A percentile compares a stretch with the other conserved stretches of the same genome.
These are phyloP conservation scores for Centruroides sculpturatus DNA, from an alignment of 1,140 invertebrate genomes.

Conservation along the genomic window DNA sequence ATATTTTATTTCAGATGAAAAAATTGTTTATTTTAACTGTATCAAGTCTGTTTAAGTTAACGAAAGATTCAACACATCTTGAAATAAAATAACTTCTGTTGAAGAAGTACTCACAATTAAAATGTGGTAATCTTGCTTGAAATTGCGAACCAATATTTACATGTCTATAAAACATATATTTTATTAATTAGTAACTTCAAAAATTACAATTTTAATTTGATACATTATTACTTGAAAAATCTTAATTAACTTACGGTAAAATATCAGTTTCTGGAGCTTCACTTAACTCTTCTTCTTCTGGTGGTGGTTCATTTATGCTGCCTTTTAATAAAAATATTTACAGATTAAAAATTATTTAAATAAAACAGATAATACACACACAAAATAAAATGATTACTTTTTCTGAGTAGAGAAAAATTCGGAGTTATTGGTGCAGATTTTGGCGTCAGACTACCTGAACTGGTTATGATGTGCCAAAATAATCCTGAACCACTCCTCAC, in stretches of 20 bases:
- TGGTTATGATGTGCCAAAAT: constrained; percentile 43
- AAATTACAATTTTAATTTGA: too few species aligned
- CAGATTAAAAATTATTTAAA: too few species aligned
- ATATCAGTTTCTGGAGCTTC: constrained; percentile 34
- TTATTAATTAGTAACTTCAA: background rate
- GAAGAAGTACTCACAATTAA: constrained; percentile 24
- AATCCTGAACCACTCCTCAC: constrained; percentile 69
- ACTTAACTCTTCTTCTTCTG: constrained; percentile 18
- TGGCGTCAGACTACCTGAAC: constrained; percentile 17
- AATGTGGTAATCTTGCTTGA: constrained; percentile 63
- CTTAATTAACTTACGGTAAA: constrained; percentile 24
- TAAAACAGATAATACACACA: background rate
- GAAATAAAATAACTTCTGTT: too few species aligned
- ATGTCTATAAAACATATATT: constrained; percentile 34
- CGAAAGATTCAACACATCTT: too few species aligned
- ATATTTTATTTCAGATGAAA: too few species aligned
- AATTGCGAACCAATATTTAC: constrained; percentile 82
- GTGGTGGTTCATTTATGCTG: background rate
- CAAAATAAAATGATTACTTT: background rate
- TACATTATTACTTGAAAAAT: background rate
- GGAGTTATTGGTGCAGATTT: constrained; percentile 23
- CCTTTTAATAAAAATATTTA: background rate
- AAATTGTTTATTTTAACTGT: too few species aligned
- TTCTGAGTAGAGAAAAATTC: constrained; percentile 5
- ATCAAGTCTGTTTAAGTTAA: too few species aligned